Evolutionary conservation across 2,888 invertebrate genomes (phyloP).

Genomic region (Julus scanicus): DNA sequence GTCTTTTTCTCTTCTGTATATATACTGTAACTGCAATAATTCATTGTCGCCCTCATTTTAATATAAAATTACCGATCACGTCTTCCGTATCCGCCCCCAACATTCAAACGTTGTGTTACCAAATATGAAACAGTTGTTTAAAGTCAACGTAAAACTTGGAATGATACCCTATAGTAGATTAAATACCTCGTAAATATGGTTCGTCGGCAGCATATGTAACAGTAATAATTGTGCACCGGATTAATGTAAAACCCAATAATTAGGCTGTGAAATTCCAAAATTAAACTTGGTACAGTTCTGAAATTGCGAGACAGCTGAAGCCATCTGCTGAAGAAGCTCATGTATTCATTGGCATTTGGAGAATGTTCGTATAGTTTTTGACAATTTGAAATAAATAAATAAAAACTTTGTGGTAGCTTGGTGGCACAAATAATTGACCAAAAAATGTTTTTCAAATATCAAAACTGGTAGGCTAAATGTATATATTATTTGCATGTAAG

Average conservation of each 20-base stretch:
- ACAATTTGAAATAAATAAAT: slow-evolving; percentile 24
- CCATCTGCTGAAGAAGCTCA: neutral
- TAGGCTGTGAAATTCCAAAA: neutral
- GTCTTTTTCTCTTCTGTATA: neutral
- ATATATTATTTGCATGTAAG: neutral
- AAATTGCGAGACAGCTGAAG: neutral
- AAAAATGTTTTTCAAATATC: too few relatives aligned
- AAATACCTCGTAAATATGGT: neutral
- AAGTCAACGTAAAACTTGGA: neutral
- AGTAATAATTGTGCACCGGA: neutral
- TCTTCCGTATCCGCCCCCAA: neutral
- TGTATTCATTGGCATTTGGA: too few relatives aligned
- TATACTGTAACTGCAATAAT: neutral
- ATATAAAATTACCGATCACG: slow-evolving; percentile 24
- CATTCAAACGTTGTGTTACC: neutral
- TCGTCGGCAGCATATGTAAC: neutral
- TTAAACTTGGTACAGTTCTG: neutral
- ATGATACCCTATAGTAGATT: neutral
- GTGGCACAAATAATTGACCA: neutral
- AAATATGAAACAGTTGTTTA: neutral
- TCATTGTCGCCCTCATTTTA: neutral
- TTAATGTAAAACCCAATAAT: neutral
- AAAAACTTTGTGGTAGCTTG: slow-evolving; percentile 24
- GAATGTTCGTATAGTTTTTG: neutral
- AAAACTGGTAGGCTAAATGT: too few relatives aligned